Percentiles rank a stretch among this genome's conserved stretches.
phyloP scores from a whole-genome alignment of 1,140 invertebrate species.

The Drosophila sturtevanti region DNA sequence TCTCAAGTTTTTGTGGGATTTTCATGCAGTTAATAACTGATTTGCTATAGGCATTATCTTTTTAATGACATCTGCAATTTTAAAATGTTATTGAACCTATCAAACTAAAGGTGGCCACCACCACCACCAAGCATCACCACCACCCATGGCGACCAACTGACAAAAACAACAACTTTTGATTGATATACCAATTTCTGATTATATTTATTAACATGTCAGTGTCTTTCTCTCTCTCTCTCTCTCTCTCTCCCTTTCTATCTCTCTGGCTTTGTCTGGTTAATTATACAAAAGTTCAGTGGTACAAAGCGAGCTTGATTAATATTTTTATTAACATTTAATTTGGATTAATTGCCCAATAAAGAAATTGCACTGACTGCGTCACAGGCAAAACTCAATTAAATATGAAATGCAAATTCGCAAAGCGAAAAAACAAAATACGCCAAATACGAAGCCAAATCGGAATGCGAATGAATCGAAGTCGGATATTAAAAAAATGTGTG shows the following conservation, averaged over 20 bases:
- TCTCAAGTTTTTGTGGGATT: not conserved
- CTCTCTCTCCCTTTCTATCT: not conserved
- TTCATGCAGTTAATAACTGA: slow-evolving; percentile 8
- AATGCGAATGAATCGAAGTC: slow-evolving; percentile 29
- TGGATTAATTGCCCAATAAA: slow-evolving; percentile 59
- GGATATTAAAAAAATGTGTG: slow-evolving; percentile 48
- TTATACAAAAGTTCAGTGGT: slow-evolving; percentile 71
- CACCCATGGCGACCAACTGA: slow-evolving; percentile 28
- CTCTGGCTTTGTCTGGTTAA: slow-evolving; percentile 16
- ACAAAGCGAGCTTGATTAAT: slow-evolving; percentile 67
- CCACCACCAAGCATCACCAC: not conserved
- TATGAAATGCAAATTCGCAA: slow-evolving; percentile 8
- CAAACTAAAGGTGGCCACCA: not conserved
- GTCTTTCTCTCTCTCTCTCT: not conserved
- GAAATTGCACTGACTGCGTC: slow-evolving; percentile 37
- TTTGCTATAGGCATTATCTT: slow-evolving; percentile 2
- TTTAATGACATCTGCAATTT: slow-evolving; percentile 3
- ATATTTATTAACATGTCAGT: slow-evolving; percentile 36
- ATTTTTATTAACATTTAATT: slow-evolving; percentile 63
- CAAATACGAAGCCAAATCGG: slow-evolving; percentile 19
- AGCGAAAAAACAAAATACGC: not conserved
- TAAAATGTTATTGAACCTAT: slow-evolving; percentile 12
- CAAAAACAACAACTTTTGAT: slow-evolving; percentile 32
- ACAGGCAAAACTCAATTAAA: slow-evolving; percentile 41
- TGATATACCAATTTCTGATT: slow-evolving; percentile 50